Base-by-base conservation (phyloP, 2,888 invertebrate species). In the Leptopilina drosophilae region DNA sequence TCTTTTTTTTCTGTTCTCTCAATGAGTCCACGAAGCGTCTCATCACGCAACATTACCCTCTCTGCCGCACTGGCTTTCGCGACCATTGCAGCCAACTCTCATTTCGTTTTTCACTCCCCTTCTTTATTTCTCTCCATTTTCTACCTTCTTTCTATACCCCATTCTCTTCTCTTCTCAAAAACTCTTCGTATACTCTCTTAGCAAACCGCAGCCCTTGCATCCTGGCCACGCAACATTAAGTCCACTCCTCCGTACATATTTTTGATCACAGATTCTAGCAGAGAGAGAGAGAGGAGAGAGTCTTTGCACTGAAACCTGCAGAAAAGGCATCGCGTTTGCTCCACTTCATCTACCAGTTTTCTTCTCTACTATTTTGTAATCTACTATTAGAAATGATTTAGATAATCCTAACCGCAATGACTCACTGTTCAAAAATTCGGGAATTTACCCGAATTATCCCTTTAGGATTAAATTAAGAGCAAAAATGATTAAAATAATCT, bases 31-130 rank as follows among this genome's bases (percentile, higher is more conserved):
- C 89, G 90, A 91, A 89, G 89, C 91, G 91, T 91, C 90, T 90
- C 91, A 91, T 91, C 90, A 91, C 89, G 91, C 90, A 91, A 91
- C 91, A 91, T 91, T 91, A 91, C 91, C 89, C 84, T 78, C 82
- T 77, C 77, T 77, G 26, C 53, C 53, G 14, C 33, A 76, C 12
- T 26, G 26, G 26, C 33, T 20, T 56, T 49, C 69, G 69, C 69
- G 69, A 73, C 69, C 82, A 78, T 78, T 81, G 81, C 66, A 66
- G 77, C 79, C 66, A 76, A 49, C 76, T 78, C 73, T 64, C 64
- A 59, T 79, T 76, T 66, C 78, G 49, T 64, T 67, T 49, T 66
- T 77, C 73, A 12, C 33, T 77, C 33, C 40, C 53, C 67, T 78
- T 75, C 80, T 77, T 79, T 80, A 82, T 81, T 81, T 78, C 78